Evolutionary conservation across 1,140 invertebrate species (phyloP).

Genomic region (Ceratina calcarata): DNA sequence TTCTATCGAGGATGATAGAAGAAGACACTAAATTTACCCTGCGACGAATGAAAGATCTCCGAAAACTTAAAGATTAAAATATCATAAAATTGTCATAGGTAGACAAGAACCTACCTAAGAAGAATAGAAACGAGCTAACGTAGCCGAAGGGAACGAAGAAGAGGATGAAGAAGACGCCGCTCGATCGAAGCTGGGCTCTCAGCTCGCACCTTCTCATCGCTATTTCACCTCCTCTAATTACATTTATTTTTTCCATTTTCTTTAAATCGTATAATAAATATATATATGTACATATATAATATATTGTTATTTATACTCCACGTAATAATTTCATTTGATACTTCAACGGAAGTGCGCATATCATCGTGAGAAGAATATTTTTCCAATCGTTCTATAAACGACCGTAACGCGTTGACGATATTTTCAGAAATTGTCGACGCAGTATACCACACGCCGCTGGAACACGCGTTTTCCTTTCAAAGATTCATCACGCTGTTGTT

Average conservation of each 20-base stretch:
- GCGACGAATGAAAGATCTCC: slow-evolving; percentile 21
- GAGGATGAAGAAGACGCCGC: slow-evolving; percentile 62
- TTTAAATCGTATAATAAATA: slow-evolving; percentile 78
- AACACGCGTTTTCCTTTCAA: neutral
- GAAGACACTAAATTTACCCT: slow-evolving; percentile 51
- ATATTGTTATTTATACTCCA: slow-evolving; percentile 78
- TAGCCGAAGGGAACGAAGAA: slow-evolving; percentile 40
- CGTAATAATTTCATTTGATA: slow-evolving; percentile 75
- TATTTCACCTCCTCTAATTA: slow-evolving; percentile 70
- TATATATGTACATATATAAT: slow-evolving; percentile 73
- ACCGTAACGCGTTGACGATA: neutral
- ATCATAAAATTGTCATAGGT: too few relatives aligned
- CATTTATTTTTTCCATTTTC: slow-evolving; percentile 23
- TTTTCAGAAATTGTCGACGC: neutral
- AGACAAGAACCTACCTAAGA: neutral
- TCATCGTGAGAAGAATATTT: neutral
- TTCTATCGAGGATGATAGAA: neutral
- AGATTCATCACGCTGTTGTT: neutral
- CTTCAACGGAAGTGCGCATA: slow-evolving; percentile 48
- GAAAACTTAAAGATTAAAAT: too few relatives aligned
- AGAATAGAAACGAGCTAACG: neutral
- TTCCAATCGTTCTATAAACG: neutral
- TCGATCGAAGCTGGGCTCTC: slow-evolving; percentile 63
- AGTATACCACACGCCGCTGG: neutral
- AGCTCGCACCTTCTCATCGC: slow-evolving; percentile 69